Base-by-base conservation (phyloP, 2,888 invertebrate genomes). In the Frankliniella intonsa region DNA sequence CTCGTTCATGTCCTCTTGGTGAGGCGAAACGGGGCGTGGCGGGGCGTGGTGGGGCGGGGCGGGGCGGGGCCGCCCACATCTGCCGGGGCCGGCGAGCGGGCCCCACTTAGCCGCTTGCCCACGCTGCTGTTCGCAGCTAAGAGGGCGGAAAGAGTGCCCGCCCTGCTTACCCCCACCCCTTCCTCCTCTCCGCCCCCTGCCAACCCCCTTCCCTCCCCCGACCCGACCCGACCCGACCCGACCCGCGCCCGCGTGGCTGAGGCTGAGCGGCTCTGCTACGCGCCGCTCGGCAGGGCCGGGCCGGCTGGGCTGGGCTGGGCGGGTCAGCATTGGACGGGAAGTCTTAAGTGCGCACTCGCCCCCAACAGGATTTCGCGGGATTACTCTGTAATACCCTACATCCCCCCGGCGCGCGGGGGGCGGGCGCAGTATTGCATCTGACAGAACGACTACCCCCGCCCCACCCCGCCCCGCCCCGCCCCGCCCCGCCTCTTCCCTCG, bases 261-360 rank as follows among this genome's bases (percentile, higher is more conserved):
- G 38, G 38, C 38, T 38, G 38, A 38, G 38, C 38, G 5, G 38
- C 38, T 2, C 38, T 38, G 19, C 14, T n/a, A 62, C 62, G 62
- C 55, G 17, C 55, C 14, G 55, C 55, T 8, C 55, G 17, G 9
- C 14, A 51, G 12, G 12, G 51, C 65, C 65, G 65, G 3, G 1
- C 65, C 19, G 19, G 19, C 55, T 12, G 55, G 55, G 19, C 14
- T 12, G 3, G 38, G 38, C 38, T 5, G 38, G 38, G 38, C 38
- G 3, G 38, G 3, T 38, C 17, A 17, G 55, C 55, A 55, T n/a
- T 19, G 69, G 22, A 69, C 19, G 69, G 69, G 69, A 25, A 76
- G 69, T 76, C 69, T 76, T 76, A 25, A 76, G 69, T 76, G 69
- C 25, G 69, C 69, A 25, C 25, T 25, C 69, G 69, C 69, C 69